phyloP scores from a whole-genome alignment of 2,888 invertebrate genomes.

The Hyppa rectilinea region DNA sequence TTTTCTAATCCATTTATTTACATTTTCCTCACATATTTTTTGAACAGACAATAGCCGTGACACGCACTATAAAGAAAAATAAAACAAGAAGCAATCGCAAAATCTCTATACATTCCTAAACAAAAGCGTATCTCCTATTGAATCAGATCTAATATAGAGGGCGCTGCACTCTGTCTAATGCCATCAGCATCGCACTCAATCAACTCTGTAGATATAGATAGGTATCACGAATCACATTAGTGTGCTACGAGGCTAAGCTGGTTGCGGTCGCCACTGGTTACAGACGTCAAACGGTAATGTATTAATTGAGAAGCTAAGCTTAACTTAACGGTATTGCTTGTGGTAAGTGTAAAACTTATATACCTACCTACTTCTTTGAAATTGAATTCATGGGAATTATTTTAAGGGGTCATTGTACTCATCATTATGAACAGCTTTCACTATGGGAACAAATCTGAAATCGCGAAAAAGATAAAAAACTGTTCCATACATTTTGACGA shows the following conservation, averaged over 20 bases:
- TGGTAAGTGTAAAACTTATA: background rate
- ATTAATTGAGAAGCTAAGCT: slow-evolving; percentile 11
- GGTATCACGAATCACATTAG: slow-evolving; percentile 39
- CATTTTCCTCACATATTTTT: background rate
- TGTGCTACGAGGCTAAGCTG: slow-evolving; percentile 21
- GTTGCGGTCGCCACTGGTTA: slow-evolving; percentile 13
- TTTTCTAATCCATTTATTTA: background rate
- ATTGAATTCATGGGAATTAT: too few relatives aligned
- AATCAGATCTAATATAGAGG: slow-evolving; percentile 22
- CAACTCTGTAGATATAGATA: slow-evolving; percentile 20
- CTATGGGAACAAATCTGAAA: too few relatives aligned
- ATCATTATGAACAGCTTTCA: too few relatives aligned
- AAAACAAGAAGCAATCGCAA: slow-evolving; percentile 1
- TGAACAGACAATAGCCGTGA: background rate
- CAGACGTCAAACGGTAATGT: slow-evolving; percentile 1
- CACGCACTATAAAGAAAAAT: background rate
- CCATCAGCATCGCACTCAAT: slow-evolving; percentile 39
- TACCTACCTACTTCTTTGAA: too few relatives aligned
- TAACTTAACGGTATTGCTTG: too few relatives aligned
- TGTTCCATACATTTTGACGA: too few relatives aligned
- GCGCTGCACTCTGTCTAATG: slow-evolving; percentile 30
- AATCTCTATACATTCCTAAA: background rate
- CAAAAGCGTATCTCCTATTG: slow-evolving; percentile 27
- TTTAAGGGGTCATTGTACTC: too few relatives aligned
- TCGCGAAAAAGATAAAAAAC: too few relatives aligned